phyloP scores from a whole-genome alignment of 2,888 invertebrate genomes.

The Drosophila buzzatii region DNA sequence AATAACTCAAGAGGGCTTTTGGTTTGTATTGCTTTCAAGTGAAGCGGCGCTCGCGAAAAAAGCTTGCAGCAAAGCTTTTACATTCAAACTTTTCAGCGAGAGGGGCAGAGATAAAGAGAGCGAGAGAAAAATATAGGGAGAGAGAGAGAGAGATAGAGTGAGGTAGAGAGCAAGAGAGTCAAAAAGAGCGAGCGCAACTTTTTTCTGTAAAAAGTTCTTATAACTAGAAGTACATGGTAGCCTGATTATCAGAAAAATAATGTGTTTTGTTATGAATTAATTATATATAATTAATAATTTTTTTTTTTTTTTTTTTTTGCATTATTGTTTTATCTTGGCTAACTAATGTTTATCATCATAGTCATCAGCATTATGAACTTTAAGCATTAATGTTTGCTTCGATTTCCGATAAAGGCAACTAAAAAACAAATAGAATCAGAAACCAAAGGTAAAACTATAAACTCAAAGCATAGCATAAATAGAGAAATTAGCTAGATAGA shows the following conservation, averaged over 20 bases:
- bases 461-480: slow-evolving; percentile 57
- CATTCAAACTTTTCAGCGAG: slow-evolving; percentile 11
- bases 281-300: slow-evolving; percentile 9
- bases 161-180: slow-evolving; percentile 22
- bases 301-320: slow-evolving; percentile 11
- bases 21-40: slow-evolving; percentile 22
- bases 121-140: slow-evolving; percentile 14
- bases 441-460: slow-evolving; percentile 49
- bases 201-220: slow-evolving; percentile 67
- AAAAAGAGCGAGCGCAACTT: slow-evolving; percentile 33
- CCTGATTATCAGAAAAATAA: slow-evolving; percentile 22
- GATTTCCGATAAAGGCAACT: slow-evolving; percentile 50
- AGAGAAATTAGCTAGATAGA: slow-evolving; percentile 49
- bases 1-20: slow-evolving; percentile 30
- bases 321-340: slow-evolving; percentile 20
- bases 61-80: slow-evolving; percentile 51
- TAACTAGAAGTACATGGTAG: slow-evolving; percentile 42
- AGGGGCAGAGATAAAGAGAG: slow-evolving; percentile 18
- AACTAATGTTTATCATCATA: slow-evolving; percentile 78
- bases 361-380: slow-evolving; percentile 33
- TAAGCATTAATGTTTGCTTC: slow-evolving; percentile 35
- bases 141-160: slow-evolving; percentile 24
- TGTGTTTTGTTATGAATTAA: slow-evolving; percentile 8
- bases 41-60: slow-evolving; percentile 21
- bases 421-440: slow-evolving; percentile 55